A percentile compares a stretch with the other conserved stretches of the same genome.
Conservation (phyloP, 2,113 vertebrate species). For the Indri indri region DNA sequence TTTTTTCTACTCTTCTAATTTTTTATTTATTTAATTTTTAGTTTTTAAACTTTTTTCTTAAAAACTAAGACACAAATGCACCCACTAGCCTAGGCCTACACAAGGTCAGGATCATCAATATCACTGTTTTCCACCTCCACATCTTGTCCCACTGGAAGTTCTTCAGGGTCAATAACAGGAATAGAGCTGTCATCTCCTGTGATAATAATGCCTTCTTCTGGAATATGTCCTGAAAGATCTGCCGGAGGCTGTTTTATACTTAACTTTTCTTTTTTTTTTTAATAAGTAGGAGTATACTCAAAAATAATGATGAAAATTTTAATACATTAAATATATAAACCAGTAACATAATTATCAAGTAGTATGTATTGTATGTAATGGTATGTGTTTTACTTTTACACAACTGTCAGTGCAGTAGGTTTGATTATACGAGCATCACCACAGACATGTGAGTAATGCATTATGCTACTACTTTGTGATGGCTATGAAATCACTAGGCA, state of each 20-base stretch:
- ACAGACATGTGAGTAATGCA: background rate
- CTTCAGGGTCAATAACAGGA: background rate
- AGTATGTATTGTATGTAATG: background rate
- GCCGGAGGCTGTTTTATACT: background rate
- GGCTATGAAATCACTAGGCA: background rate
- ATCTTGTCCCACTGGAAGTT: background rate
- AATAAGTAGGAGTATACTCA: background rate
- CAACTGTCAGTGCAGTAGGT: background rate
- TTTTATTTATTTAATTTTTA: background rate
- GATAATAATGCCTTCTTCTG: background rate
- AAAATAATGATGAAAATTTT: background rate
- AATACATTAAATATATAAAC: background rate
- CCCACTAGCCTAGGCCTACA: background rate
- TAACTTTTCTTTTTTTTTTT: background rate
- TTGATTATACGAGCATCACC: background rate
- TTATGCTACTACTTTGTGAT: background rate
- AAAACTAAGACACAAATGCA: background rate
- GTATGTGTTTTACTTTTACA: background rate
- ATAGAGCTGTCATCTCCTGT: background rate
- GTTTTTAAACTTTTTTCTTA: background rate
- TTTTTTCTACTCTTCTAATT: background rate
- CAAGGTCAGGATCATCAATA: background rate
- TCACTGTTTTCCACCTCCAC: background rate
- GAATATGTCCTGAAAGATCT: background rate
- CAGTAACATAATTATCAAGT: background rate